phyloP scores from a whole-genome alignment of 2,888 invertebrate species.

The Plutella xylostella region DNA sequence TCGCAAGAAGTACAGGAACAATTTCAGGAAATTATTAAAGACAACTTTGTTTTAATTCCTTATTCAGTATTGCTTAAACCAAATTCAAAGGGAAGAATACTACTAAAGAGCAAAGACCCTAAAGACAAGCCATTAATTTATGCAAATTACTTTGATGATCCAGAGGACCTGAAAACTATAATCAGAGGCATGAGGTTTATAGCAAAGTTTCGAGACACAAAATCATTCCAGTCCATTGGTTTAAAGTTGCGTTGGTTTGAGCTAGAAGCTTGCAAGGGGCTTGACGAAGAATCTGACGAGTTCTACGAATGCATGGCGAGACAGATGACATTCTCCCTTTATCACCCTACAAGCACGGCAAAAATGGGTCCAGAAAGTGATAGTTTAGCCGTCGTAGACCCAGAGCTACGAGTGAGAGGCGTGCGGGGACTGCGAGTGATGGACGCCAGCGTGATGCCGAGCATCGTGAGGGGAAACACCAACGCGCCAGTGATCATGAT shows the following conservation, averaged over 20 bases:
- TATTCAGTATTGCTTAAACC: conserved; percentile 74
- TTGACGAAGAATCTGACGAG: conserved; percentile 28
- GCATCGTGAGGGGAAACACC: conserved; percentile 71
- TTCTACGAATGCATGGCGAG: conserved; percentile 34
- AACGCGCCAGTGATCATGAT: conserved; percentile 75
- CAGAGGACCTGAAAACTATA: conserved; percentile 56
- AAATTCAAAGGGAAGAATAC: conserved; percentile 74
- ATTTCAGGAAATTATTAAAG: conserved; percentile 29
- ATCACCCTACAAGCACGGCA: conserved; percentile 77
- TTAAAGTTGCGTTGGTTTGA: conserved; percentile 36
- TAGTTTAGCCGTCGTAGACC: conserved; percentile 63
- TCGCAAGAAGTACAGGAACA: conserved; percentile 28
- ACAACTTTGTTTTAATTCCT: conserved; percentile 44
- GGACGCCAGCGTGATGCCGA: conserved; percentile 77
- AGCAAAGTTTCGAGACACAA: conserved; percentile 30
- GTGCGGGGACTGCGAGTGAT: conserved; percentile 66
- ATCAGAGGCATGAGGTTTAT: conserved; percentile 26
- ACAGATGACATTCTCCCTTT: conserved; percentile 59
- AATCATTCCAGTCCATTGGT: conserved; percentile 28
- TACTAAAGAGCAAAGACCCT: conserved; percentile 72
- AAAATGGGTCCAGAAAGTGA: conserved; percentile 70
- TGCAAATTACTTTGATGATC: conserved; percentile 72
- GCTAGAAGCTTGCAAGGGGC: conserved; percentile 33
- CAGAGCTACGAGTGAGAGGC: conserved; percentile 63
- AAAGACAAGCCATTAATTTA: conserved; percentile 63